Conservation (phyloP, 2,113 vertebrate genomes). For the Leiothrix lutea region DNA sequence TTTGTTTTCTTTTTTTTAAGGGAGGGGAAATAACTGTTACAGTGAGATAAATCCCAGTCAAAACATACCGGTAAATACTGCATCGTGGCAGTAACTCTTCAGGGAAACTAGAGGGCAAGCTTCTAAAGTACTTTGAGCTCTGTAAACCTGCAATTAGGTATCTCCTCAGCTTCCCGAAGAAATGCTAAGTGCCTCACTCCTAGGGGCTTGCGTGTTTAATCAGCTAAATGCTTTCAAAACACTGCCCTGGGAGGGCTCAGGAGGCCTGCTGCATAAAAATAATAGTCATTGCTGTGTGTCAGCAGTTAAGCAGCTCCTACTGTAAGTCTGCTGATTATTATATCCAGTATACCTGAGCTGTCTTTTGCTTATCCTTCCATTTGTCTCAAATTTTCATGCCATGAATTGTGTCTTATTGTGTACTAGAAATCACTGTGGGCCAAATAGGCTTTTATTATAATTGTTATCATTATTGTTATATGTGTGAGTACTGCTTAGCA, state of each 20-base stretch:
- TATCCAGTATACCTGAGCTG: background rate
- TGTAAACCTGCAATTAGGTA: background rate
- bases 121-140: conserved; percentile 30
- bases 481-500: background rate
- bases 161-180: background rate
- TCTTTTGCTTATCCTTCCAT: background rate
- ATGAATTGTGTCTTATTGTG: background rate
- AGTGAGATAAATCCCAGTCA: background rate
- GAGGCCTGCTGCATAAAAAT: background rate
- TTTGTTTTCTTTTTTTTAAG: background rate
- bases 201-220: background rate
- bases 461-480: background rate
- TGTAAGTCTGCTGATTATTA: background rate
- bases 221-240: conserved; percentile 9
- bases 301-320: background rate
- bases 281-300: background rate
- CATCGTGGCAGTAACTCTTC: background rate
- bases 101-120: conserved; percentile 44
- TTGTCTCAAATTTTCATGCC: background rate
- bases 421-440: background rate
- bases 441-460: background rate
- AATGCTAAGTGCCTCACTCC: background rate
- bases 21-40: background rate
- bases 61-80: fast-evolving
- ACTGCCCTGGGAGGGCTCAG: background rate